Base-by-base conservation (phyloP, 2,797 vertebrate species). In the Rhinatrema bivittatum region DNA sequence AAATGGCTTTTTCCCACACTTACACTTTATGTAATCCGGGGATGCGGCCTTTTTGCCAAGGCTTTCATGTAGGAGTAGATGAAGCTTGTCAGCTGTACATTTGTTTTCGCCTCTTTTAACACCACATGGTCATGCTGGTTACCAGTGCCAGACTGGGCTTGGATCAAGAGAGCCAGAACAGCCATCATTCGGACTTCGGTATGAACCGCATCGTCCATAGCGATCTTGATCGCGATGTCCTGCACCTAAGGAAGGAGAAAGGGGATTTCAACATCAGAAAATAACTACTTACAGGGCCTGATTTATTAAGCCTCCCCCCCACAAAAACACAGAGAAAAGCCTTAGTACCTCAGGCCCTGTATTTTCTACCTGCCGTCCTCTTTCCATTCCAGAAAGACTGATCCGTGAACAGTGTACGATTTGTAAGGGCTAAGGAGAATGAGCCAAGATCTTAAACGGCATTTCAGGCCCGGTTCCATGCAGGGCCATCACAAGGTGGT, bases 61-160 rank as follows among this genome's bases (percentile, higher is more conserved):
- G 76, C 60, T 43, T 53, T 73, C 50, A 96, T 56, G 37, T 87
- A 77, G 23, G 87, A 87, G 39, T 81, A 91, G 5, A 72, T 63
- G 10, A 91, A 91, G 30, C 87, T 91, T 29, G 76, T 60, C 27
- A 95, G 66, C 12, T 95, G 75, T 34, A 82, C 25, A 48, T 81
- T 78, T 2, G 6, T 4, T 32, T 38, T 42, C 31, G 36, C 70
- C 46, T 92, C 89, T 23, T 79, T 73, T 51, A 70, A 46, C 7
- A 87, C 73, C 38, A 76, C 72, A 1, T 71, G 3, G 86, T 79
- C 25, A 94, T 44, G 0, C 62, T 70, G 23, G 65, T 81, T 36
- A 96, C 70, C 24, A 87, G 36, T 25, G 80, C 65, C 28, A 87
- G 52, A 2, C 83, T 43, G 14, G 91, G 91, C 42, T 82, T 85